Conservation (phyloP, 2,888 invertebrate species). For the Leptinotarsa rubiginosa region DNA sequence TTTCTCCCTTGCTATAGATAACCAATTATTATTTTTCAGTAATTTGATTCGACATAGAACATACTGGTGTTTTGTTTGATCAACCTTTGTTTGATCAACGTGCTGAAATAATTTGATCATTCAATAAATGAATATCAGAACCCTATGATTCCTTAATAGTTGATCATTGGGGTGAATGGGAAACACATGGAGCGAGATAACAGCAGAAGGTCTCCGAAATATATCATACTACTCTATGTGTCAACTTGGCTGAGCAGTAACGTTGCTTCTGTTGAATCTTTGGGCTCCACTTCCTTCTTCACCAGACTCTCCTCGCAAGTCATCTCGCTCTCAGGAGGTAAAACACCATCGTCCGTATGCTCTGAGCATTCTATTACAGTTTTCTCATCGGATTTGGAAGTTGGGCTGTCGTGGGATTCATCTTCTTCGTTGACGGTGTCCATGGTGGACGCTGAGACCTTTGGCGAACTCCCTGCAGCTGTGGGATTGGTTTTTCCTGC, state of each 20-base stretch:
- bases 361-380: slow-evolving; percentile 62
- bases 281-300: slow-evolving; percentile 57
- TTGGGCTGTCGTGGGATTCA: slow-evolving; percentile 63
- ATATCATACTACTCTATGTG: slow-evolving; percentile 2
- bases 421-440: slow-evolving; percentile 66
- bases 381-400: slow-evolving; percentile 64
- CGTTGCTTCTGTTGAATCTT: slow-evolving; percentile 60
- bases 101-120: no score
- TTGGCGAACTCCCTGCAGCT: slow-evolving; percentile 60
- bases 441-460: slow-evolving; percentile 58
- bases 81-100: no score
- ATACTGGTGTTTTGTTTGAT: no score
- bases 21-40: no score
- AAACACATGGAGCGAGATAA: not conserved
- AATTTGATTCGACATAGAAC: no score
- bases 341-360: slow-evolving; percentile 60
- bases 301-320: slow-evolving; percentile 55
- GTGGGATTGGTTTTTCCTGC: slow-evolving; percentile 64
- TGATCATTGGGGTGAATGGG: not conserved
- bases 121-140: no score
- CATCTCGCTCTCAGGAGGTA: slow-evolving; percentile 56
- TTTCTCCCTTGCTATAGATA: no score
- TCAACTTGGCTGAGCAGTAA: slow-evolving; percentile 57
- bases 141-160: not conserved
- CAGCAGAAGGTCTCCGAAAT: not conserved